These are phyloP conservation scores for Apodemus sylvaticus DNA, from an alignment of 2,113 vertebrate genomes.

Conservation along the genomic window DNA sequence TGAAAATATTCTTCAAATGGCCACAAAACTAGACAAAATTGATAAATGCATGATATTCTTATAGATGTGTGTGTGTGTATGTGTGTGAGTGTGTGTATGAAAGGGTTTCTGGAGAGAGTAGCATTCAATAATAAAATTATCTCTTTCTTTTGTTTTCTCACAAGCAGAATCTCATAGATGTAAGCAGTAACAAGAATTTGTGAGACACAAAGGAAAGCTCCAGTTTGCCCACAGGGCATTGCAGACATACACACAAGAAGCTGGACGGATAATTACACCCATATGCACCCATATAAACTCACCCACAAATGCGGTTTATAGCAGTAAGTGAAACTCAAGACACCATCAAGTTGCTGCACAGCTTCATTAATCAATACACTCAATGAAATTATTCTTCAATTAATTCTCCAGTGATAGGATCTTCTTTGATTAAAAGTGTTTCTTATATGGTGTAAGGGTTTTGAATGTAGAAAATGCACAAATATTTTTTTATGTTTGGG, in stretches of 20 bases:
- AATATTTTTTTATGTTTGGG: neutral
- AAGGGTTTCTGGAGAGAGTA: neutral
- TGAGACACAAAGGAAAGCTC: neutral
- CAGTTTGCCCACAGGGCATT: neutral
- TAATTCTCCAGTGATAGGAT: neutral
- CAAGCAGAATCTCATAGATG: neutral
- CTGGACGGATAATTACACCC: constrained; percentile 17
- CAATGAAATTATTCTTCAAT: constrained; percentile 38
- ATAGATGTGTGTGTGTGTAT: neutral
- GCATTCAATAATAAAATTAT: neutral
- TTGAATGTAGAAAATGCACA: neutral
- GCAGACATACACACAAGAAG: constrained; percentile 9
- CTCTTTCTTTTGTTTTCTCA: neutral
- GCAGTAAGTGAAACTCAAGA: constrained; percentile 36
- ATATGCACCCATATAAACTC: constrained; percentile 28
- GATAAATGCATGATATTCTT: neutral
- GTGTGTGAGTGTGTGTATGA: neutral
- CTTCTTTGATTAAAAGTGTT: neutral
- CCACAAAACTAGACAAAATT: neutral
- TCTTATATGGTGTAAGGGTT: neutral
- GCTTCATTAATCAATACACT: constrained; percentile 29
- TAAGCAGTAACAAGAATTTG: neutral
- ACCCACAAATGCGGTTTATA: constrained; percentile 37
- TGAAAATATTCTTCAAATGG: neutral
- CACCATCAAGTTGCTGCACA: neutral